These are phyloP conservation scores for Syngnathus floridae DNA, from an alignment of 2,113 vertebrate genomes.

Conservation along the genomic window DNA sequence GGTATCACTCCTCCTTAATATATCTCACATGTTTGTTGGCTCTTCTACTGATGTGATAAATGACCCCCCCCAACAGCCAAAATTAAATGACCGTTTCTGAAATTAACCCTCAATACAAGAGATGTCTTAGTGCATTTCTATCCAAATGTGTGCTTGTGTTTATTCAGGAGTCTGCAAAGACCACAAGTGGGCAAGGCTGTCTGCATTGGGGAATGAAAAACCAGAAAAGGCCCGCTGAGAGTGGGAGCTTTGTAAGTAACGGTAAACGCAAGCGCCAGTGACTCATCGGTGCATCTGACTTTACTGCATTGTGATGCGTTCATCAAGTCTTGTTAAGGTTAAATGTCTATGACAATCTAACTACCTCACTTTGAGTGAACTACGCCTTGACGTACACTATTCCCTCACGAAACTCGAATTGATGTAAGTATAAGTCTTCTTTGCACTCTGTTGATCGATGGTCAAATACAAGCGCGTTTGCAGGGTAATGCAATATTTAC, in stretches of 20 bases:
- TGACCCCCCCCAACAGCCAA: conserved; percentile 21
- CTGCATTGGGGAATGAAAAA: conserved; percentile 47
- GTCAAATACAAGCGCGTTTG: conserved; percentile 36
- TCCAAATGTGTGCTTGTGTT: conserved; percentile 59
- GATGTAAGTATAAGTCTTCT: conserved; percentile 33
- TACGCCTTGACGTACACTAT: conserved; percentile 21
- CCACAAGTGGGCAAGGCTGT: conserved; percentile 63
- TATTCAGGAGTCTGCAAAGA: conserved; percentile 67
- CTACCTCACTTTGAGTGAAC: conserved; percentile 11
- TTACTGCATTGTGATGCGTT: conserved; percentile 21
- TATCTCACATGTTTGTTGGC: conserved; percentile 18
- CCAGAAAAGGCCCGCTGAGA: conserved; percentile 40
- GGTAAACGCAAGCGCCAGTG: conserved; percentile 18
- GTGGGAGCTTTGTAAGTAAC: conserved; percentile 51
- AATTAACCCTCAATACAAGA: conserved; percentile 33
- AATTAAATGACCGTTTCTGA: conserved; percentile 28
- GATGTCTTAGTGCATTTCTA: conserved; percentile 48
- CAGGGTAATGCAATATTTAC: conserved; percentile 50
- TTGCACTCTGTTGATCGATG: conserved; percentile 23
- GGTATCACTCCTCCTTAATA: no score
- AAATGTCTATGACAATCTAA: background rate
- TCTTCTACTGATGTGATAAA: conserved; percentile 17
- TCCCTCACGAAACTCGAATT: conserved; percentile 37
- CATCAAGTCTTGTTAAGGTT: conserved; percentile 1
- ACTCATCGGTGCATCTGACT: conserved; percentile 3